Evolutionary conservation across 2,797 vertebrate genomes (phyloP).

Genomic region (Oreortyx pictus): DNA sequence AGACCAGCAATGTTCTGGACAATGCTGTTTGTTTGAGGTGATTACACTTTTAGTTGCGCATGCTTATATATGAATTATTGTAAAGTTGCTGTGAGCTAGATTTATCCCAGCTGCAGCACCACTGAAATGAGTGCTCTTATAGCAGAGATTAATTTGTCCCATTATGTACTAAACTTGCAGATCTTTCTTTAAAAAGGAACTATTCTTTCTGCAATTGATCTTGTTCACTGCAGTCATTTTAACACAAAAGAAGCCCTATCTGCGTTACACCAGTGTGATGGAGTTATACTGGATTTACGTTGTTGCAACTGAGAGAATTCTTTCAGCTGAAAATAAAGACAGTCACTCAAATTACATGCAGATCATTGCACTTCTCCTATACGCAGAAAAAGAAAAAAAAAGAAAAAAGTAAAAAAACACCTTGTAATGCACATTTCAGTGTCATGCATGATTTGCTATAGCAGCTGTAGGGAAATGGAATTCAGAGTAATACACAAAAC

Average conservation of each 20-base stretch:
- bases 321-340: conserved; percentile 68
- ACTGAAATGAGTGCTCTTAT: conserved; percentile 16
- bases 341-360: conserved; percentile 50
- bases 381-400: conserved; percentile 7
- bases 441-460: conserved; percentile 53
- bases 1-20: conserved; percentile 52
- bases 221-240: conserved; percentile 45
- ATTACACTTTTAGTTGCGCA: conserved; percentile 48
- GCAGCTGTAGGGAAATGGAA: conserved; percentile 42
- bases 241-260: conserved; percentile 65
- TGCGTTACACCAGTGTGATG: conserved; percentile 24
- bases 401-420: not conserved
- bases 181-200: conserved; percentile 61
- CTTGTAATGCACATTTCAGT: conserved; percentile 49
- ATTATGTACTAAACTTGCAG: conserved; percentile 63
- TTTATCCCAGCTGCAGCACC: conserved; percentile 23
- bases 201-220: conserved; percentile 48
- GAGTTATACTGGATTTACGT: conserved; percentile 64
- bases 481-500: conserved; percentile 22
- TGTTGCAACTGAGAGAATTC: conserved; percentile 66
- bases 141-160: conserved; percentile 50
- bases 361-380: conserved; percentile 62
- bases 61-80: conserved; percentile 53
- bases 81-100: conserved; percentile 49
- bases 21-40: conserved; percentile 69